A percentile compares a stretch with the other conserved stretches of the same genome.
Conservation (phyloP, 2,888 invertebrate species). For the Ptychoptera contaminata region DNA sequence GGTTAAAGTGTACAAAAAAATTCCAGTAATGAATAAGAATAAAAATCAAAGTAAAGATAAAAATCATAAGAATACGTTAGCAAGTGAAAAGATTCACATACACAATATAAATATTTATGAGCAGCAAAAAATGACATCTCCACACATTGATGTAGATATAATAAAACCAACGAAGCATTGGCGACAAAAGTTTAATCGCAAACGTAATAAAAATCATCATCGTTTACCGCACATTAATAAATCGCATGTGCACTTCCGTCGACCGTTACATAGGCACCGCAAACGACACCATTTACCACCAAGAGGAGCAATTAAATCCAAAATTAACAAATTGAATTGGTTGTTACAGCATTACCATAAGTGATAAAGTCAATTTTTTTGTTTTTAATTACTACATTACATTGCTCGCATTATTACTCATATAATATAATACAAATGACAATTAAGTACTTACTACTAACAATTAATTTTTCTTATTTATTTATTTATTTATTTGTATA, state of each 20-base stretch:
- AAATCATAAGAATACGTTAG: too few relatives aligned
- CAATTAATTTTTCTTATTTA: background rate
- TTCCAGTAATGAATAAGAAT: background rate
- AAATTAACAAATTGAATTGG: background rate
- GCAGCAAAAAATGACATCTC: too few relatives aligned
- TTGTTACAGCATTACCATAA: background rate
- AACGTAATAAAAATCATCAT: background rate
- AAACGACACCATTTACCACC: background rate
- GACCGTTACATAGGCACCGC: background rate
- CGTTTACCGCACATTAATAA: background rate
- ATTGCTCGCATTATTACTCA: background rate
- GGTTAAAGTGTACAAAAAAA: constrained; percentile 4
- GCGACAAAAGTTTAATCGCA: too few relatives aligned
- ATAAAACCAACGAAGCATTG: too few relatives aligned
- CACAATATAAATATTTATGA: constrained; percentile 2
- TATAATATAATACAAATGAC: background rate
- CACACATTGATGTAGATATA: too few relatives aligned
- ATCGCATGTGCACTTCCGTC: background rate
- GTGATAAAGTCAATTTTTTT: background rate
- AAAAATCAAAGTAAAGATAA: background rate
- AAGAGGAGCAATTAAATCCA: background rate
- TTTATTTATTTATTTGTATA: background rate
- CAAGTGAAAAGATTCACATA: background rate
- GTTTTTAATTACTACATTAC: background rate
- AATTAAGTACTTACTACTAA: background rate